Percentiles rank a stretch among this genome's conserved stretches.
Conservation (phyloP, 2,888 invertebrate genomes). For the Mythimna ferrago region DNA sequence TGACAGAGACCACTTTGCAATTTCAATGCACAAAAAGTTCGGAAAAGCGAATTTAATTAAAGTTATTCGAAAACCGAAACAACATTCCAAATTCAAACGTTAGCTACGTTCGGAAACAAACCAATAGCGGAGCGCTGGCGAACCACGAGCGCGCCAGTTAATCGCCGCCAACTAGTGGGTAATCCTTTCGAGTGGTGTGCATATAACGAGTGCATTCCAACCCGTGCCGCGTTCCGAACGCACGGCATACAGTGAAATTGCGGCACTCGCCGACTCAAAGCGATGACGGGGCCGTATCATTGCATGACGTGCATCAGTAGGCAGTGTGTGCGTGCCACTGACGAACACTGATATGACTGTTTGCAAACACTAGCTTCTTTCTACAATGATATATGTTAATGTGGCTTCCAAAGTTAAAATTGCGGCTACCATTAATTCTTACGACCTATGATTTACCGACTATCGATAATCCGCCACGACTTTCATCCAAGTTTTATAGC, state of each 20-base stretch:
- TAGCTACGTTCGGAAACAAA: conserved; percentile 79
- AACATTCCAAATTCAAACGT: conserved; percentile 77
- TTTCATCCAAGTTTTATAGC: conserved; percentile 56
- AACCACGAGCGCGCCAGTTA: conserved; percentile 84
- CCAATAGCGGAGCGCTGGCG: conserved; percentile 77
- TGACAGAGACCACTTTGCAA: conserved; percentile 16
- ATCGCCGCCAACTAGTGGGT: conserved; percentile 87
- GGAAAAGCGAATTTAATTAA: conserved; percentile 70
- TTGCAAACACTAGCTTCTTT: conserved; percentile 52
- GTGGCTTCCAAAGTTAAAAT: conserved; percentile 32
- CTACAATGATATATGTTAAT: conserved; percentile 40
- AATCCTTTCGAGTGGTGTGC: conserved; percentile 88
- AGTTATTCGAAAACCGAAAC: conserved; percentile 71
- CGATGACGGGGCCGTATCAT: conserved; percentile 84
- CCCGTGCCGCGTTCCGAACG: conserved; percentile 74
- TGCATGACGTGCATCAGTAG: conserved; percentile 78
- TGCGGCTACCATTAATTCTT: conserved; percentile 27
- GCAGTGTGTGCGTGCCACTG: conserved; percentile 61
- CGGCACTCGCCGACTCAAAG: conserved; percentile 83
- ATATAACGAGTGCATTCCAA: conserved; percentile 86
- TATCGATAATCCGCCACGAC: conserved; percentile 48
- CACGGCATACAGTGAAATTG: conserved; percentile 80
- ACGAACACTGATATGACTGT: conserved; percentile 60
- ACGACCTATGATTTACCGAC: conserved; percentile 37
- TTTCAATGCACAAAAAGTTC: conserved; percentile 48